phyloP scores from a whole-genome alignment of 2,113 vertebrate species.

The Himantopus leucocephalus region DNA sequence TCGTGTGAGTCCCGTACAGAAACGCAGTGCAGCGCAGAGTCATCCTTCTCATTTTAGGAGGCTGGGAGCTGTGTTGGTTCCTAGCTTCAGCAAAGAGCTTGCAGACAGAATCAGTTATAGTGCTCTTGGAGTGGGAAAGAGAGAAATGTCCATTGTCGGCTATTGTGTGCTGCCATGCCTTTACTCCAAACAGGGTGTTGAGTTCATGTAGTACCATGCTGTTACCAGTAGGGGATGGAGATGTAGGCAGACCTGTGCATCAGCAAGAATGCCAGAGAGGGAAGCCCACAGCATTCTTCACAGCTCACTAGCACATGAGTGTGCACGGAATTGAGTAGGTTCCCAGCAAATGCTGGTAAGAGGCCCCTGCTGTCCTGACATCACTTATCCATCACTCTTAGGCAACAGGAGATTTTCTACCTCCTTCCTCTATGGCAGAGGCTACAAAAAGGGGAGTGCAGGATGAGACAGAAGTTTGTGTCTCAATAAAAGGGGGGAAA shows the following conservation, averaged over 20 bases:
- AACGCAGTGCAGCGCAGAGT: background rate
- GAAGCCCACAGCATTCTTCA: background rate
- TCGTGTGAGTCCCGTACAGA: background rate
- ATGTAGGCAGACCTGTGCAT: background rate
- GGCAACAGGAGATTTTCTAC: background rate
- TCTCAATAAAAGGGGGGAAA: background rate
- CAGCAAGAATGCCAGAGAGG: background rate
- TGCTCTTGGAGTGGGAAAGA: background rate
- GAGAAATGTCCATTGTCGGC: background rate
- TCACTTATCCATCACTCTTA: background rate
- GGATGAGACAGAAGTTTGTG: background rate
- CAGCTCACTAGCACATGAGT: background rate
- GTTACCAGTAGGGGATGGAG: background rate
- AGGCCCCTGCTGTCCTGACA: background rate
- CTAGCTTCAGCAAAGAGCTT: background rate
- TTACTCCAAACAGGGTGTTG: background rate
- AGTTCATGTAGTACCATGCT: background rate
- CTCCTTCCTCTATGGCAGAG: background rate
- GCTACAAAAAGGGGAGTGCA: background rate
- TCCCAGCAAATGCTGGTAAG: background rate
- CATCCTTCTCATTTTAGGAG: background rate
- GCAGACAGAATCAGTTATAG: background rate
- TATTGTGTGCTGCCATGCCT: background rate
- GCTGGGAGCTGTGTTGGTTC: background rate
- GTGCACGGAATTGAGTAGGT: background rate